Conservation (phyloP, 2,797 vertebrate species). For the Naso thynnoides region DNA sequence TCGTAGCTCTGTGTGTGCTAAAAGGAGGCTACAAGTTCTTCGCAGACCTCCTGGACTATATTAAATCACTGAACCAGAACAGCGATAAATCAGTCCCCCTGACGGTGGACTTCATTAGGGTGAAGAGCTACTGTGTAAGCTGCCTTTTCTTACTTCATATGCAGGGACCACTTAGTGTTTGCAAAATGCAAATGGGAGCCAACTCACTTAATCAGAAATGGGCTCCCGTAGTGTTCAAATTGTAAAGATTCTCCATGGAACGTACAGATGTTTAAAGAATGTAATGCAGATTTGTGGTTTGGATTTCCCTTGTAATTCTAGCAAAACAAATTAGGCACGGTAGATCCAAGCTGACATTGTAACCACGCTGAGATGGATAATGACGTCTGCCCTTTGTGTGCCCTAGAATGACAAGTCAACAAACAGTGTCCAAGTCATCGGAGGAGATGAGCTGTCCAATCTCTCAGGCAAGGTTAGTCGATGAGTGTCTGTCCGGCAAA, state of each 20-base stretch:
- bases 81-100: constrained; percentile 89
- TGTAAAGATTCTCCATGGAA: background rate
- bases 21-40: constrained; percentile 94
- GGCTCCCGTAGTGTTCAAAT: background rate
- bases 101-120: constrained; percentile 91
- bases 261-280: background rate
- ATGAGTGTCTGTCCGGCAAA: background rate
- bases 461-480: constrained; percentile 85
- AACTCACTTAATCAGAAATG: constrained; percentile 15
- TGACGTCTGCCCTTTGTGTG: constrained; percentile 25
- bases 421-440: constrained; percentile 85
- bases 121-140: constrained; percentile 90
- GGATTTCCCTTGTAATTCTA: constrained; percentile 1
- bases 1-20: constrained; percentile 90
- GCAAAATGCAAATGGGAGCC: constrained; percentile 20
- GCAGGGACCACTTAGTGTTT: constrained; percentile 31
- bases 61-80: constrained; percentile 90
- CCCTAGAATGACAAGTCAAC: constrained; percentile 85
- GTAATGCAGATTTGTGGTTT: background rate
- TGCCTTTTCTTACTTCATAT: constrained; percentile 46
- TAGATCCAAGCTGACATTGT: background rate
- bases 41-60: constrained; percentile 90
- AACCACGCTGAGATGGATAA: background rate
- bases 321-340: background rate
- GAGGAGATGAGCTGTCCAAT: constrained; percentile 85